Percentiles rank a stretch among this genome's conserved stretches.
phyloP scores from a whole-genome alignment of 2,888 invertebrate species.

The Dicycla oo region DNA sequence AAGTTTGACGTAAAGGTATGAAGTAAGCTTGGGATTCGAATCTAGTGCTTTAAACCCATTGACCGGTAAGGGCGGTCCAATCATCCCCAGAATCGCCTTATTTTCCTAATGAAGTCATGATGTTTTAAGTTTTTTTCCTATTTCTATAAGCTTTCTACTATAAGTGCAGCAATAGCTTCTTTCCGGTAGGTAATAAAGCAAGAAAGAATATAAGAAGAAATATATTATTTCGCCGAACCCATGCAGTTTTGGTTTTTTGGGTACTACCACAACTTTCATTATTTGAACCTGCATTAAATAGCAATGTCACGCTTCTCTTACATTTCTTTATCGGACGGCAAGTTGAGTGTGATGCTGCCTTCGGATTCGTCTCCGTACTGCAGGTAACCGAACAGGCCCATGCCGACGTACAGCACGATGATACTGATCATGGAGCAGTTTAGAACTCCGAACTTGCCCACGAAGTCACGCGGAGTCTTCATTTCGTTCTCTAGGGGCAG shows the following conservation, averaged over 20 bases:
- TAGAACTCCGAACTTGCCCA: constrained; percentile 95
- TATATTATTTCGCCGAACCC: neutral
- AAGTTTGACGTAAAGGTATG: neutral
- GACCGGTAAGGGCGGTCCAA: neutral
- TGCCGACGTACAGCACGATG: constrained; percentile 95
- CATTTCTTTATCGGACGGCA: constrained; percentile 92
- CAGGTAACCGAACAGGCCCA: constrained; percentile 98
- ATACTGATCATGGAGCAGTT: constrained; percentile 96
- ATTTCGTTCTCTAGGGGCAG: constrained; percentile 98
- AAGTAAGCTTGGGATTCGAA: neutral
- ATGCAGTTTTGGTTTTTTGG: neutral
- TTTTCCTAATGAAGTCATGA: neutral
- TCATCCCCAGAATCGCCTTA: neutral
- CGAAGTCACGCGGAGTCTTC: constrained; percentile 96
- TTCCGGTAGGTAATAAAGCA: neutral
- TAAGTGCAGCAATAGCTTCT: neutral
- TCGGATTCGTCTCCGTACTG: constrained; percentile 93
- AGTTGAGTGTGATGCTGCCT: constrained; percentile 96
- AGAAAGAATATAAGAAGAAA: neutral
- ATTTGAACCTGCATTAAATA: neutral
- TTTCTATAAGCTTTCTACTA: too few species aligned
- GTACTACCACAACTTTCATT: neutral
- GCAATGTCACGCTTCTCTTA: constrained; percentile 80
- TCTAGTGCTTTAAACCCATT: neutral
- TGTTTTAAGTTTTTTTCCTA: neutral